These are phyloP conservation scores for Andrena camellia DNA, from an alignment of 2,888 invertebrate species.

Conservation along the genomic window DNA sequence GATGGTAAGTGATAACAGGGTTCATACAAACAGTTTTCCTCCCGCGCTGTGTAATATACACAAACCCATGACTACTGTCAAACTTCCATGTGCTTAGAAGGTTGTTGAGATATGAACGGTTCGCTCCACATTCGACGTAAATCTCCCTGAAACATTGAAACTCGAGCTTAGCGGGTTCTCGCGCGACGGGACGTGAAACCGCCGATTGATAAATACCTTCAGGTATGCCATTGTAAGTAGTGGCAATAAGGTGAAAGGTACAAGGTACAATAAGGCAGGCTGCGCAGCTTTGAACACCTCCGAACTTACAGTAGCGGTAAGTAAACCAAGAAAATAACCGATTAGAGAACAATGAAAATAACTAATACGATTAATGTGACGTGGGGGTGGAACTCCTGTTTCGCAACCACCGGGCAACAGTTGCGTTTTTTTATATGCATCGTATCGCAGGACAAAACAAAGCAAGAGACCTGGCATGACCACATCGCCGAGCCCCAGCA, in stretches of 20 bases:
- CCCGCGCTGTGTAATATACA: constrained; percentile 66
- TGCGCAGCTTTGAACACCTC: constrained; percentile 99
- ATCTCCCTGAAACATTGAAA: constrained; percentile 91
- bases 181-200: not conserved
- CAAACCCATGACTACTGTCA: constrained; percentile 85
- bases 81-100: constrained; percentile 93
- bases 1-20: constrained; percentile 69
- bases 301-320: constrained; percentile 98
- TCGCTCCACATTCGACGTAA: constrained; percentile 99
- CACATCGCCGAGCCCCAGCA: constrained; percentile 94
- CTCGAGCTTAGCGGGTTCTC: not conserved
- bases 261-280: constrained; percentile 98
- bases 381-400: constrained; percentile 88
- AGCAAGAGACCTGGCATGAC: constrained; percentile 98
- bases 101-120: constrained; percentile 94
- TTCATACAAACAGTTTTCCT: constrained; percentile 63
- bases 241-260: constrained; percentile 98
- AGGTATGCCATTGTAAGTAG: constrained; percentile 99
- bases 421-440: constrained; percentile 98
- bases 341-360: constrained; percentile 99
- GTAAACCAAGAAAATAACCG: constrained; percentile 97
- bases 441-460: constrained; percentile 98
- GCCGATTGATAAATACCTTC: constrained; percentile 88
- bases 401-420: constrained; percentile 87
- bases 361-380: constrained; percentile 88